Evolutionary conservation across 2,888 invertebrate species (phyloP).

Genomic region (Thymelicus sylvestris): DNA sequence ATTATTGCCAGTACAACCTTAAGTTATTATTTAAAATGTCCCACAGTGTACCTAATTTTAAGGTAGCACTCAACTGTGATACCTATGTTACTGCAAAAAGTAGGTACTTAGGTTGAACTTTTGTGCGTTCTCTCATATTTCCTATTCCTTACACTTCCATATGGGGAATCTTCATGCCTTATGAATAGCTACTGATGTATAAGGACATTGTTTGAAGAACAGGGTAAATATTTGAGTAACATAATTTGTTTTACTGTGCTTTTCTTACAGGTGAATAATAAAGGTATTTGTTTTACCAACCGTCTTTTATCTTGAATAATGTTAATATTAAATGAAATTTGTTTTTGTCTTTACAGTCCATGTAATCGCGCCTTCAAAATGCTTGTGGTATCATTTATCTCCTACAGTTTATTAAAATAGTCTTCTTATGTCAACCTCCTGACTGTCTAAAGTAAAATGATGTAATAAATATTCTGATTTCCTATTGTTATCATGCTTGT

Average conservation of each 20-base stretch:
- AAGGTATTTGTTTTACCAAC: too few species aligned
- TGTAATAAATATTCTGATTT: too few species aligned
- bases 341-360: too few species aligned
- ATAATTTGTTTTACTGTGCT: neutral
- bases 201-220: constrained; percentile 3
- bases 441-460: too few species aligned
- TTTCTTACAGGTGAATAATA: neutral
- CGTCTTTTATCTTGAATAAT: too few species aligned
- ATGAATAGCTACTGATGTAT: constrained; percentile 1
- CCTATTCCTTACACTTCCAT: constrained; percentile 25
- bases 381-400: too few species aligned
- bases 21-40: constrained; percentile 4
- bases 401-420: too few species aligned
- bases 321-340: too few species aligned
- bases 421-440: too few species aligned
- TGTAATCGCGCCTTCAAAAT: too few species aligned
- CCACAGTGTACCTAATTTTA: constrained; percentile 23
- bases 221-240: neutral
- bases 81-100: constrained; percentile 29
- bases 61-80: constrained; percentile 31
- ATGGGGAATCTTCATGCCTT: constrained; percentile 16
- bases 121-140: constrained; percentile 28
- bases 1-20: too few species aligned
- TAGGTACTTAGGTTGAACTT: constrained; percentile 33
- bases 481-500: too few species aligned